These are phyloP conservation scores for Plagiodera versicolora DNA, from an alignment of 2,888 invertebrate species.

Conservation along the genomic window DNA sequence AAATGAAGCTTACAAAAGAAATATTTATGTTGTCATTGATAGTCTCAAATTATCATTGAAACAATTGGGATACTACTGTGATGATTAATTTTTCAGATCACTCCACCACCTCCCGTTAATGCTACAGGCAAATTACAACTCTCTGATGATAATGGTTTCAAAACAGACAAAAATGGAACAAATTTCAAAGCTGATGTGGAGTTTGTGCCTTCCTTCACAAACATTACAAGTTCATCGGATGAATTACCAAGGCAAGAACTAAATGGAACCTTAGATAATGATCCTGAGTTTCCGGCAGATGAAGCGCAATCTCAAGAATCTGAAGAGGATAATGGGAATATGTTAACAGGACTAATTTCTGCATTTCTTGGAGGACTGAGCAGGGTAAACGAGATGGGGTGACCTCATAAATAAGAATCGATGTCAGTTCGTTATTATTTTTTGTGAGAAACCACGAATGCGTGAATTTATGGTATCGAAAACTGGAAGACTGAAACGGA, in stretches of 20 bases:
- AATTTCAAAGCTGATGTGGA: not conserved
- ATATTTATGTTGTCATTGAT: not conserved
- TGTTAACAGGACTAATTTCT: constrained; percentile 49
- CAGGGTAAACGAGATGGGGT: no score
- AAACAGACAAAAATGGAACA: not conserved
- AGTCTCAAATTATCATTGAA: no score
- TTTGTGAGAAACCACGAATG: no score
- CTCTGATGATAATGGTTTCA: not conserved
- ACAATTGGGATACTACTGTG: no score
- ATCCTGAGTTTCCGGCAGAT: constrained; percentile 26
- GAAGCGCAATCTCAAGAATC: constrained; percentile 36
- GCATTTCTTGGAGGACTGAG: constrained; percentile 53
- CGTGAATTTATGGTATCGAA: no score
- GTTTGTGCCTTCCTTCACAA: not conserved
- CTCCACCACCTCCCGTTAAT: not conserved
- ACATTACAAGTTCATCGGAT: constrained; percentile 9
- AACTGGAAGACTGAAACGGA: no score
- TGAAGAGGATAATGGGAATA: constrained; percentile 46
- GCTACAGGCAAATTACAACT: not conserved
- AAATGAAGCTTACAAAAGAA: not conserved
- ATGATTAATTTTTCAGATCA: not conserved
- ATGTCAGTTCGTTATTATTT: no score
- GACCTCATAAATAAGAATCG: no score
- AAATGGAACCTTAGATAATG: constrained; percentile 25
- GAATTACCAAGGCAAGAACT: constrained; percentile 34